Percentiles rank a stretch among this genome's conserved stretches.
Evolutionary conservation across 2,797 vertebrate genomes (phyloP).

Genomic region (Pempheris klunzingeri): DNA sequence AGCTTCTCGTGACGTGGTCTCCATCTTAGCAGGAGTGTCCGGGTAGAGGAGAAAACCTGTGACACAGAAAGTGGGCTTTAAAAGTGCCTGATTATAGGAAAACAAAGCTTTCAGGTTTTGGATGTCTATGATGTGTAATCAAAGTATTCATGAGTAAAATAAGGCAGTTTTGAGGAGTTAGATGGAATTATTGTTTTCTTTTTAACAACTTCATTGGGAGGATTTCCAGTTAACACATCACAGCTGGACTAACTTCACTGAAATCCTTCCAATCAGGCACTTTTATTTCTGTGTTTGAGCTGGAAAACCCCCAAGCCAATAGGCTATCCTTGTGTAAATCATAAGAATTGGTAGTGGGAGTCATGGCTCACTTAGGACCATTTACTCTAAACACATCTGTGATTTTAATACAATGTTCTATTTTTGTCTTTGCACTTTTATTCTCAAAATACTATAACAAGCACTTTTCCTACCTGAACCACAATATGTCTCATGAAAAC

Average conservation of each 20-base stretch:
- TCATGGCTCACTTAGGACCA: background rate
- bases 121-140: background rate
- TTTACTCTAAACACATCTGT: slow-evolving; percentile 13
- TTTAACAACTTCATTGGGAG: background rate
- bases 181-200: background rate
- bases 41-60: slow-evolving; percentile 80
- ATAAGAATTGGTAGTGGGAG: background rate
- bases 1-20: slow-evolving; percentile 80
- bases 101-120: background rate
- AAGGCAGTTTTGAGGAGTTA: background rate
- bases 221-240: slow-evolving; percentile 4
- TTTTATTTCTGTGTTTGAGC: background rate
- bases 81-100: background rate
- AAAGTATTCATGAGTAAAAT: background rate
- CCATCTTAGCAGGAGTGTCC: slow-evolving; percentile 78
- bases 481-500: background rate
- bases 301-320: background rate
- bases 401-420: background rate
- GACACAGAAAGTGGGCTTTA: slow-evolving; percentile 1
- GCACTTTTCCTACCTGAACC: background rate
- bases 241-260: slow-evolving; percentile 9
- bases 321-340: background rate
- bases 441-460: background rate
- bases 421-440: background rate
- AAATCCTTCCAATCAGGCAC: background rate